Evolutionary conservation across 1,140 invertebrate species (phyloP).

Genomic region (Venturia canescens): DNA sequence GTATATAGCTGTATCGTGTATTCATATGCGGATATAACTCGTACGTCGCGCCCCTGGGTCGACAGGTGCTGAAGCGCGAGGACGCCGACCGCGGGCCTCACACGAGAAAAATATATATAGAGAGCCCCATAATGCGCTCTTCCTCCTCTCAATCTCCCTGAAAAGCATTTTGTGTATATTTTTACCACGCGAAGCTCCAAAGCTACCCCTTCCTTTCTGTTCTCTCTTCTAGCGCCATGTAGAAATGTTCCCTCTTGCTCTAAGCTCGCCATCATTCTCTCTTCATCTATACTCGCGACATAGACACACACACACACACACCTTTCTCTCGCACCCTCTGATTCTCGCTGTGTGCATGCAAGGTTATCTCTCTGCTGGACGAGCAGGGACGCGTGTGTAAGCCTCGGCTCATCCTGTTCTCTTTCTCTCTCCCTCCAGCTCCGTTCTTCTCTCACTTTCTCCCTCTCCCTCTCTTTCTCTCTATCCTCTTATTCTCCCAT

Average conservation of each 20-base stretch:
- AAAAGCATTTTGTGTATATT: conserved; percentile 33
- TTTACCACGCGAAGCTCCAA: conserved; percentile 38
- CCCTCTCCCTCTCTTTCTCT: not conserved
- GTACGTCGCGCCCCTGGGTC: conserved; percentile 23
- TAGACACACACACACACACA: conserved; percentile 15
- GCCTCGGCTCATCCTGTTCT: conserved; percentile 12
- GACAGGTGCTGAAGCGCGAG: conserved; percentile 33
- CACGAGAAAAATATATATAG: not conserved
- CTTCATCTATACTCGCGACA: conserved; percentile 2
- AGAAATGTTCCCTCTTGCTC: not conserved
- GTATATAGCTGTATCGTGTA: not conserved
- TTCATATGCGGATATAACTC: not conserved
- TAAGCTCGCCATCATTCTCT: not conserved
- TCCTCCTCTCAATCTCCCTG: not conserved
- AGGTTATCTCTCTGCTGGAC: conserved; percentile 5
- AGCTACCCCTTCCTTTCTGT: conserved; percentile 6
- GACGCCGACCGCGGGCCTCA: not conserved
- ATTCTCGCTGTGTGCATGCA: conserved; percentile 8
- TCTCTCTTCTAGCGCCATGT: not conserved
- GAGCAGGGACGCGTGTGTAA: conserved; percentile 14
- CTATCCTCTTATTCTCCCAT: conserved; percentile 29
- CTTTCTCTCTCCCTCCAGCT: conserved; percentile 21
- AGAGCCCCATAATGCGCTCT: not conserved
- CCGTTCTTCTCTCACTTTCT: conserved; percentile 5
- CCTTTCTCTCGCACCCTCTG: conserved; percentile 14